Evolutionary conservation across 2,797 vertebrate genomes (phyloP), one percentile per base, ranked within the genome.

Genomic region (Aulostomus chinensis): DNA sequence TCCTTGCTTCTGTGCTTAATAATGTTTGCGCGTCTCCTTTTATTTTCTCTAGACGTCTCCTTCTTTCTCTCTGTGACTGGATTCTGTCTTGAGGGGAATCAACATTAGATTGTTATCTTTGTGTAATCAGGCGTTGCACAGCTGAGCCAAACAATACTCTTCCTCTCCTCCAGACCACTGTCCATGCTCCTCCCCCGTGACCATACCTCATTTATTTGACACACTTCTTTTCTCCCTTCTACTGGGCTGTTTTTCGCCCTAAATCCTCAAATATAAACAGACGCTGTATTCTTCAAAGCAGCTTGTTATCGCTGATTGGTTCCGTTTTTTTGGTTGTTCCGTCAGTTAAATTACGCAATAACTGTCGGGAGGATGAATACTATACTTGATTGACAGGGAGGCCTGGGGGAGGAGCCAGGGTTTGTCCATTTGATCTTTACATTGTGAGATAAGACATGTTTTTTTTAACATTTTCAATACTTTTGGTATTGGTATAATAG

Each of bases 61-160:
- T 7, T 40, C 45, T 28, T 9, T 47, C 45, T 26, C 21, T 34
- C 11, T 75, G 39, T 47, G 59, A 52, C 63, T 50, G 43, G 53
- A 54, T 61, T 22, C 16, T 16, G 58, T 80, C 79, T 80, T 43
- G 1, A 49, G 62, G 66, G 71, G 50, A 52, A 29, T 49, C 16
- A 1, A 54, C 57, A 26, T 73, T 65, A 62, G 69, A 83, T 77
- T 80, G 73, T 86, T 84, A 81, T 85, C 69, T 81, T 62, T 84
- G 82, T 85, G 70, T 84, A 84, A 85, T 87, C 81, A 80, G 54
- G 69, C 74, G 40, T 76, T 31, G 68, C 73, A 58, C 78, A 78
- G 73, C 79, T 79, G 78, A 75, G 76, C 51, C 17, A 9, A 66
- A 76, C 72, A 76, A 76, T 53, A 51, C 56, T 50, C 55, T 25